phyloP scores from a whole-genome alignment of 1,140 invertebrate genomes.

The Drosophila pruinosa region DNA sequence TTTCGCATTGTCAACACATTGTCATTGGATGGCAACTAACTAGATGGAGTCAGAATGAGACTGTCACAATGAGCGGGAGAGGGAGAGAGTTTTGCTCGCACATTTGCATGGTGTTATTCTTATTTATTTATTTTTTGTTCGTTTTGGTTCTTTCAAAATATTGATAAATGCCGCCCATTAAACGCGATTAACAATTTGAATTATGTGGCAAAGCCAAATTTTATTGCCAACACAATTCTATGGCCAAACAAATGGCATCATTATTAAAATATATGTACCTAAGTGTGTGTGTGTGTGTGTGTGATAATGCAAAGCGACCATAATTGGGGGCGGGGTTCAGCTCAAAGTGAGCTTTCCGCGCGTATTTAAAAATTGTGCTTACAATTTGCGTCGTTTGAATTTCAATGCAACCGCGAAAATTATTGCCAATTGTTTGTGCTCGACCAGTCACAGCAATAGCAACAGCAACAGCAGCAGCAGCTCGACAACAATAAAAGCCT shows the following conservation, averaged over 20 bases:
- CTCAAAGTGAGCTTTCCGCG: conserved; percentile 18
- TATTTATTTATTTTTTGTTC: background rate
- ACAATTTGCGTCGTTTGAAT: conserved; percentile 67
- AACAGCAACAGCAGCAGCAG: background rate
- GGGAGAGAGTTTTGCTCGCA: background rate
- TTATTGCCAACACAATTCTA: conserved; percentile 78
- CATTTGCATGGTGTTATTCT: conserved; percentile 57
- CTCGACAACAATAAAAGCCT: conserved; percentile 50
- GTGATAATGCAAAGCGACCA: conserved; percentile 52
- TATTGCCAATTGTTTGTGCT: conserved; percentile 74
- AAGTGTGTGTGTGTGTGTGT: conserved; percentile 22
- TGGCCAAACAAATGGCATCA: conserved; percentile 78
- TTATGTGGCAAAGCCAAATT: conserved; percentile 81
- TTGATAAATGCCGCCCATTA: conserved; percentile 80
- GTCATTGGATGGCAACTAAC: conserved; percentile 34
- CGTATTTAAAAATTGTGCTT: conserved; percentile 53
- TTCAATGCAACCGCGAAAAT: conserved; percentile 79
- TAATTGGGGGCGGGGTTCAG: conserved; percentile 48
- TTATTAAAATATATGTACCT: conserved; percentile 69
- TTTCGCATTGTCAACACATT: conserved; percentile 67
- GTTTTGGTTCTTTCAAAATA: conserved; percentile 48
- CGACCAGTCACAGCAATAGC: conserved; percentile 13
- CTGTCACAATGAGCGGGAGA: background rate
- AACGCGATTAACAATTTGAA: conserved; percentile 81
- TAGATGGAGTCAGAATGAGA: conserved; percentile 6